These are phyloP conservation scores for Drosophila orosa DNA, from an alignment of 1,140 invertebrate genomes.

Conservation along the genomic window DNA sequence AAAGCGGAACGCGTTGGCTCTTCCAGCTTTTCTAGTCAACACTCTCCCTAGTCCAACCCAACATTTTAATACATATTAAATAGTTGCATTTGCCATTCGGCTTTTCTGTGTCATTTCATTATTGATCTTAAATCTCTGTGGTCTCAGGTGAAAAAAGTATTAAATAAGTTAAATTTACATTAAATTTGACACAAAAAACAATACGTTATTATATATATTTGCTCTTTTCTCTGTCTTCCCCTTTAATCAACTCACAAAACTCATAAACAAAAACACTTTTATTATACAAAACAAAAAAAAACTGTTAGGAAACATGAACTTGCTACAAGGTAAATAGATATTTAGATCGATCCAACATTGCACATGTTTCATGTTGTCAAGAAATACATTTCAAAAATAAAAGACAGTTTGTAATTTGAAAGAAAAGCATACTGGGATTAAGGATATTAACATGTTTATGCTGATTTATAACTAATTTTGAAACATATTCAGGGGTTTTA, in stretches of 20 bases:
- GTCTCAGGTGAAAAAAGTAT: conserved; percentile 10
- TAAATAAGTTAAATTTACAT: neutral
- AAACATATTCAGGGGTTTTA: neutral
- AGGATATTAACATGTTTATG: too few species aligned
- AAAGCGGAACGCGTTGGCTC: conserved; percentile 8
- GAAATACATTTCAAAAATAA: conserved; percentile 10
- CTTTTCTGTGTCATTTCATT: conserved; percentile 14
- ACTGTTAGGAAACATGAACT: conserved; percentile 83
- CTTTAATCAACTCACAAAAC: conserved; percentile 55
- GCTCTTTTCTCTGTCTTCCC: conserved; percentile 76
- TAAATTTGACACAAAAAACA: conserved; percentile 12
- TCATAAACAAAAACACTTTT: conserved; percentile 47
- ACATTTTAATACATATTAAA: conserved; percentile 1
- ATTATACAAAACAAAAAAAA: conserved; percentile 25
- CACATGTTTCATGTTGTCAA: conserved; percentile 35
- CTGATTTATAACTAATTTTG: neutral
- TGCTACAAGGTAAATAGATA: conserved; percentile 83
- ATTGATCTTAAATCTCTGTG: conserved; percentile 9
- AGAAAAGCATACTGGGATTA: neutral
- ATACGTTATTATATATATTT: conserved; percentile 51
- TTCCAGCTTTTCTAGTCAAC: conserved; percentile 16
- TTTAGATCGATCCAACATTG: conserved; percentile 54
- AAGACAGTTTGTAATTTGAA: conserved; percentile 3
- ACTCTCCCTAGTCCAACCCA: neutral
- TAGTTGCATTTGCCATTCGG: conserved; percentile 29